A percentile compares a stretch with the other conserved stretches of the same genome.
Conservation (phyloP, 1,140 invertebrate genomes). For the Cyclargus thomasi region DNA sequence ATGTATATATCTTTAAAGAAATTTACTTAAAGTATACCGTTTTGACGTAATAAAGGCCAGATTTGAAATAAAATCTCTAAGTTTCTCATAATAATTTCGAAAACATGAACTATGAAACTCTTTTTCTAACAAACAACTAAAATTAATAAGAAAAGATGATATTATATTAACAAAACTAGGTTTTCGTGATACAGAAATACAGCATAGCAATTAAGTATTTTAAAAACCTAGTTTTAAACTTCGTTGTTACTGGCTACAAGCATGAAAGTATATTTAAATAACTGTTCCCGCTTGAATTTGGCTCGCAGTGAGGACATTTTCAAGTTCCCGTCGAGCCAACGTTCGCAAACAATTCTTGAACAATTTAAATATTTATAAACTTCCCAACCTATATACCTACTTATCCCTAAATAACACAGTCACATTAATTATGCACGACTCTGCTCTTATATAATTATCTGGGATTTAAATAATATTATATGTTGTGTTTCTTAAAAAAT, state of each 20-base stretch:
- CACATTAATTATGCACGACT: not conserved
- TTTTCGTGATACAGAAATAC: not conserved
- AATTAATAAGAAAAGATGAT: not conserved
- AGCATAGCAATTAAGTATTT: conserved; percentile 15
- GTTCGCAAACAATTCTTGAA: conserved; percentile 6
- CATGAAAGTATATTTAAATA: conserved; percentile 13
- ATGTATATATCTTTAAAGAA: too few relatives aligned
- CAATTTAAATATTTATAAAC: conserved; percentile 5
- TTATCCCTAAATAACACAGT: not conserved
- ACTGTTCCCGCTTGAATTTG: conserved; percentile 38
- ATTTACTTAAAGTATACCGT: too few relatives aligned
- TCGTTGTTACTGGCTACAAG: not conserved
- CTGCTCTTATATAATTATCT: not conserved
- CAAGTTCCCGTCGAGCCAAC: conserved; percentile 21
- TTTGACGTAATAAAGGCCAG: too few relatives aligned
- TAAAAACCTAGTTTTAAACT: not conserved
- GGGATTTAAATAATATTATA: too few relatives aligned
- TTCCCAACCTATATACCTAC: not conserved
- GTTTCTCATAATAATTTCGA: not conserved
- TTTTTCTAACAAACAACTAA: not conserved
- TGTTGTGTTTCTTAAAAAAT: too few relatives aligned
- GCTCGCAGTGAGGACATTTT: conserved; percentile 44
- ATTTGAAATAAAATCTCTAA: not conserved
- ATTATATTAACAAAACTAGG: not conserved
- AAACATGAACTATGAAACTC: not conserved